phyloP scores from a whole-genome alignment of 2,888 invertebrate species.

The Rugalucina vietnamica region DNA sequence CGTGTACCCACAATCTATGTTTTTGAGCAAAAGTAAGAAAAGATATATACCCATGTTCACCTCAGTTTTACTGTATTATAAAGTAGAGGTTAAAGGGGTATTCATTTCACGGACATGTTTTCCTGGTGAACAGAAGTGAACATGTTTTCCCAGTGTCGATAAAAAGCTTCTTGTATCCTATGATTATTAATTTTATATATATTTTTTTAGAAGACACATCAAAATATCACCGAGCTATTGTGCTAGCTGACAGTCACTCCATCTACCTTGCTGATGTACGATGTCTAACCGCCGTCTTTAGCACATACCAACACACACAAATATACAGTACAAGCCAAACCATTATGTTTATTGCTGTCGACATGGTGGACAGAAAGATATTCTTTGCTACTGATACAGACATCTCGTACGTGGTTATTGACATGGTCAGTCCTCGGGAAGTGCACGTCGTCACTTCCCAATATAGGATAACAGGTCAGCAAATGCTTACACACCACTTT shows the following conservation, averaged over 20 bases:
- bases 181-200: too few relatives aligned
- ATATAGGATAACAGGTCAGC: neutral
- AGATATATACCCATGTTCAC: too few relatives aligned
- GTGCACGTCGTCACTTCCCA: neutral
- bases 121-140: too few relatives aligned
- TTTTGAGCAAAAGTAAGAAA: too few relatives aligned
- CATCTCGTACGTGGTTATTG: conserved; percentile 12
- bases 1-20: too few relatives aligned
- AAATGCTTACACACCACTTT: too few relatives aligned
- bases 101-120: too few relatives aligned
- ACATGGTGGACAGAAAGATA: conserved; percentile 17
- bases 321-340: neutral
- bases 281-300: neutral
- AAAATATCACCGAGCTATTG: conserved; percentile 9
- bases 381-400: conserved; percentile 7
- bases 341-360: neutral
- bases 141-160: too few relatives aligned
- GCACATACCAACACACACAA: neutral
- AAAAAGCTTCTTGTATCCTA: too few relatives aligned
- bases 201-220: conserved; percentile 12
- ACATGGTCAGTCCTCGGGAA: neutral
- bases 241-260: neutral
- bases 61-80: too few relatives aligned
- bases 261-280: conserved; percentile 26
- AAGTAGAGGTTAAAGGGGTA: too few relatives aligned